Evolutionary conservation across 37 sponge, comb jelly and placozoan genomes (phyloP).

Genomic region (Cliona cf. orientalis): DNA sequence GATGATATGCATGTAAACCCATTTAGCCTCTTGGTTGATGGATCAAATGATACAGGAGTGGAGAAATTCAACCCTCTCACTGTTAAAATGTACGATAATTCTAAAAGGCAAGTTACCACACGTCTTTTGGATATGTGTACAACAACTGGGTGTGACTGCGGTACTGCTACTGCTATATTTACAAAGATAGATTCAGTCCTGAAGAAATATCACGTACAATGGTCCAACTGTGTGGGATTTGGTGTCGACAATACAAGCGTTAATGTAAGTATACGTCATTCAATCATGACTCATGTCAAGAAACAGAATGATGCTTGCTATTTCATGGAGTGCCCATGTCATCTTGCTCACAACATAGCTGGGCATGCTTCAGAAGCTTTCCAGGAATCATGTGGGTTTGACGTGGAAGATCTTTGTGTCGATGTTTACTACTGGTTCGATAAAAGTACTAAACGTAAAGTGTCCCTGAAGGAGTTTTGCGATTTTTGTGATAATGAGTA

Average conservation of each 20-base stretch:
- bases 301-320: conserved; percentile 9
- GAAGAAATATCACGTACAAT: conserved; percentile 30
- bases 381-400: conserved; percentile 19
- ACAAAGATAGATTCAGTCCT: conserved; percentile 40
- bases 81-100: conserved; percentile 25
- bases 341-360: conserved; percentile 29
- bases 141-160: conserved; percentile 52
- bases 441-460: conserved; percentile 53
- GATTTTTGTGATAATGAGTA: conserved; percentile 58
- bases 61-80: conserved; percentile 57
- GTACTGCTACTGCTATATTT: conserved; percentile 42
- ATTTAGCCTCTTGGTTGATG: conserved; percentile 36
- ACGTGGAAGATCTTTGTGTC: conserved; percentile 53
- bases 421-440: conserved; percentile 66
- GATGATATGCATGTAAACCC: conserved; percentile 44
- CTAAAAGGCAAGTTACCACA: conserved; percentile 22
- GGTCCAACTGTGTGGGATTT: conserved; percentile 48
- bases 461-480: conserved; percentile 43
- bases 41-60: conserved; percentile 51
- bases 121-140: conserved; percentile 50
- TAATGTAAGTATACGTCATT: conserved; percentile 45
- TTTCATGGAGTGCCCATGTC: conserved; percentile 52
- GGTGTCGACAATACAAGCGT: conserved; percentile 65
- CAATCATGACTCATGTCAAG: conserved; percentile 41
- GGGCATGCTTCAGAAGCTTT: conserved; percentile 30